phyloP scores from a whole-genome alignment of 2,888 invertebrate species.

The Acrocera orbiculus region DNA sequence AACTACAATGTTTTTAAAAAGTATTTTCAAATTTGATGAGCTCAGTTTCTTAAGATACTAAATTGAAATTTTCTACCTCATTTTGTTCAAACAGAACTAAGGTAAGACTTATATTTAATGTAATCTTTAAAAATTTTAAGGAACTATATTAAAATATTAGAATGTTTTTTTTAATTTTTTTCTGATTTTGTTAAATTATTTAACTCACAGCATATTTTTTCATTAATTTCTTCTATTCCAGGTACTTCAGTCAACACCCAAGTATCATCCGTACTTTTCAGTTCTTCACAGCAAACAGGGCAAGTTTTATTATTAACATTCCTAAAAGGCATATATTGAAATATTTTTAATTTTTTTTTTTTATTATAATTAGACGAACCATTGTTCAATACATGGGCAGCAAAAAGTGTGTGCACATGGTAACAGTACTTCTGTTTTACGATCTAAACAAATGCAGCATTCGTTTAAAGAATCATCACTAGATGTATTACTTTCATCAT shows the following conservation, averaged over 20 bases:
- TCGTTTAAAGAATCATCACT: constrained; percentile 35
- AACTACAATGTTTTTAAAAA: too few species aligned
- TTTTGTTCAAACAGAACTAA: too few species aligned
- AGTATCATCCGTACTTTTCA: constrained; percentile 44
- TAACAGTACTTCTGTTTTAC: constrained; percentile 46
- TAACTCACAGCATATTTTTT: constrained; percentile 32
- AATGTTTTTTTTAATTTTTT: too few species aligned
- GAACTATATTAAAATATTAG: too few species aligned
- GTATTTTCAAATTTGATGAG: too few species aligned
- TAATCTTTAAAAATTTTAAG: too few species aligned
- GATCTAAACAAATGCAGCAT: constrained; percentile 56
- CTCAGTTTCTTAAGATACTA: too few species aligned
- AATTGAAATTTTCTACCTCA: too few species aligned
- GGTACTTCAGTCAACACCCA: constrained; percentile 47
- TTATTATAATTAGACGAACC: constrained; percentile 30
- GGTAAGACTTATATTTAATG: too few species aligned
- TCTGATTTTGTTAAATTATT: too few species aligned
- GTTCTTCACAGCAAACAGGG: constrained; percentile 46
- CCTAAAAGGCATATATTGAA: too few species aligned
- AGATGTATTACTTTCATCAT: constrained; percentile 16
- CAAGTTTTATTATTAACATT: constrained; percentile 50
- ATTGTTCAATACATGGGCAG: constrained; percentile 50
- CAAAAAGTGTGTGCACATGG: constrained; percentile 57
- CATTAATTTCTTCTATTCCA: constrained; percentile 37
- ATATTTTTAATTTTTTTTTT: background rate